phyloP scores from a whole-genome alignment of 92 coral and sea anemone genomes.

The Zoanthus gigantus region DNA sequence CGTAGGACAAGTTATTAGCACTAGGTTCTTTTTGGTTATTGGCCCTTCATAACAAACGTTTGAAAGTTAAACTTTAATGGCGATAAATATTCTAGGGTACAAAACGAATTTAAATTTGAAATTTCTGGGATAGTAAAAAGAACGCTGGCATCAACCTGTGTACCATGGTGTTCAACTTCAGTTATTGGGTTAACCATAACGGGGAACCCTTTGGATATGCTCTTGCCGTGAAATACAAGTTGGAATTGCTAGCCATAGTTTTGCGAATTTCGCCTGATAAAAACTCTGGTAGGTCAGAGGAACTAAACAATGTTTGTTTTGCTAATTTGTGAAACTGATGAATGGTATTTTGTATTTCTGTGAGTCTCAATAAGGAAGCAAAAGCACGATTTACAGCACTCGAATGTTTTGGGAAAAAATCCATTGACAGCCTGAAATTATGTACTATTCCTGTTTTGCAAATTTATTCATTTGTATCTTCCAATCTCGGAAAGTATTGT shows the following conservation, averaged over 20 bases:
- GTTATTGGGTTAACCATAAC: conserved; percentile 18
- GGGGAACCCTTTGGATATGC: neutral
- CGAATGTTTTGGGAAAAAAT: conserved; percentile 1
- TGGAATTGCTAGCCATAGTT: neutral
- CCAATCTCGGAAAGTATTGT: neutral
- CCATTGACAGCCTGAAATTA: neutral
- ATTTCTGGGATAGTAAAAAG: conserved; percentile 21
- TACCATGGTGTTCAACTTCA: conserved; percentile 17
- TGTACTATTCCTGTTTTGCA: neutral
- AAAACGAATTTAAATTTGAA: neutral
- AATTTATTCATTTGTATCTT: neutral
- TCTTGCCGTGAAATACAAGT: neutral
- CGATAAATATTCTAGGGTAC: conserved; percentile 21
- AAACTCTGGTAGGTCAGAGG: neutral
- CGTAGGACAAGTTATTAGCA: conserved; percentile 29
- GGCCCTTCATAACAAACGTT: conserved; percentile 45
- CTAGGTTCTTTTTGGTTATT: conserved; percentile 14
- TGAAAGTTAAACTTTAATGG: conserved; percentile 33
- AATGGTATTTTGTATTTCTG: conserved; percentile 14
- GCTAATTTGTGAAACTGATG: neutral
- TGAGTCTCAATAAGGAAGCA: neutral
- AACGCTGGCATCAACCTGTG: conserved; percentile 1
- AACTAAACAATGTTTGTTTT: neutral
- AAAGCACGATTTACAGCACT: neutral
- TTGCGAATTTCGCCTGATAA: neutral